Conservation (phyloP, 2,888 invertebrate genomes). For the Platycheirus albimanus region DNA sequence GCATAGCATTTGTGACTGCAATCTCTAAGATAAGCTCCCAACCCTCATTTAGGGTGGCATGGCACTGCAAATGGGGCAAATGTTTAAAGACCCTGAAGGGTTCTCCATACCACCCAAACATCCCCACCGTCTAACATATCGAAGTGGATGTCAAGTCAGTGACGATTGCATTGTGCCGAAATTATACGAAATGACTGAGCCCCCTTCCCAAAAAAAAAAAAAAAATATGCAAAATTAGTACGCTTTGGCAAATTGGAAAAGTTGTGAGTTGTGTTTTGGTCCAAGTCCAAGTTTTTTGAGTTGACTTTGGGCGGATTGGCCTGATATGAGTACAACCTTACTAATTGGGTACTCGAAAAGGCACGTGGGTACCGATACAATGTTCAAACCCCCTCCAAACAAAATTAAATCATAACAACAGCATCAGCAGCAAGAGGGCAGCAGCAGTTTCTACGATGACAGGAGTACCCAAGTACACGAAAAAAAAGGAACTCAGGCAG, state of each 20-base stretch:
- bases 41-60: constrained; percentile 20
- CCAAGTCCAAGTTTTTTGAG: constrained; percentile 25
- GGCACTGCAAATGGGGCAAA: constrained; percentile 53
- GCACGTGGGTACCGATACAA: constrained; percentile 53
- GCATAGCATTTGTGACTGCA: constrained; percentile 56
- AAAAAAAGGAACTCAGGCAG: constrained; percentile 24
- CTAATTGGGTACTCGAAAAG: constrained; percentile 67
- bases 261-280: background rate
- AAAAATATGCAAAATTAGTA: constrained; percentile 32
- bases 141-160: constrained; percentile 57
- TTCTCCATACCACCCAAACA: constrained; percentile 21
- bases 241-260: constrained; percentile 30
- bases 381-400: background rate
- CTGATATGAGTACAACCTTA: constrained; percentile 12
- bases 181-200: constrained; percentile 25
- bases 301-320: constrained; percentile 5
- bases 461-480: too few species aligned
- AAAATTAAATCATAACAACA: constrained; percentile 30
- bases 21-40: constrained; percentile 65
- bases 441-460: too few species aligned
- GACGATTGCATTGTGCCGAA: constrained; percentile 53
- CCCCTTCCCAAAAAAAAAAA: constrained; percentile 9
- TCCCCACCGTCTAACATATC: background rate
- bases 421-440: background rate
- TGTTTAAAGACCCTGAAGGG: constrained; percentile 45